Percentiles rank a stretch among this genome's conserved stretches.
phyloP scores from a whole-genome alignment of 2,888 invertebrate species.

The Agrochola litura region DNA sequence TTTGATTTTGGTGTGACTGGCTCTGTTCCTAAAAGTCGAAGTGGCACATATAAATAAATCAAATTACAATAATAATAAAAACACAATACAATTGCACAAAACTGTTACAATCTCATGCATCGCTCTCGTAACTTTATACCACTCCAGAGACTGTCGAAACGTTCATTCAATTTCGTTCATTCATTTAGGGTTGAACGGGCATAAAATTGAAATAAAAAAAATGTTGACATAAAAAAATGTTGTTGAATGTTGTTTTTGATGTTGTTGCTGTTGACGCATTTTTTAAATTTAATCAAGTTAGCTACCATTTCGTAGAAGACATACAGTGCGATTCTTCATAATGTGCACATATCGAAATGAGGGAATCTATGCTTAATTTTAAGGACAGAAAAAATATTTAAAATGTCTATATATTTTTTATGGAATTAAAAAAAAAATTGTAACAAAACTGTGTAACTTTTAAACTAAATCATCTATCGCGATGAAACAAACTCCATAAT shows the following conservation, averaged over 20 bases:
- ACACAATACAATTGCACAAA: constrained; percentile 28
- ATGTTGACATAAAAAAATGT: too few species aligned
- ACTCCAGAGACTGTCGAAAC: constrained; percentile 41
- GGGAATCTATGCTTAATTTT: too few species aligned
- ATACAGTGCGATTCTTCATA: too few species aligned
- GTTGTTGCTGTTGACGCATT: neutral
- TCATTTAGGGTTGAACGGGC: constrained; percentile 51
- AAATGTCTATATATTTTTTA: too few species aligned
- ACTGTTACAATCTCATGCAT: constrained; percentile 26
- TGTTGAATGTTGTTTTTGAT: too few species aligned
- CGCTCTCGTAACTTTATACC: constrained; percentile 49
- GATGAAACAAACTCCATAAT: too few species aligned
- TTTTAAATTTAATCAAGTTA: neutral
- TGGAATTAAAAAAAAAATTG: too few species aligned
- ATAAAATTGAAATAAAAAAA: neutral
- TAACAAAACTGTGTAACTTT: too few species aligned
- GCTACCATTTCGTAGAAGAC: too few species aligned
- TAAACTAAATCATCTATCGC: too few species aligned
- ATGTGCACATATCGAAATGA: too few species aligned
- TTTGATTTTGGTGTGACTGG: neutral
- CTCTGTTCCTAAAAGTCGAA: neutral
- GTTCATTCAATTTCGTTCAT: constrained; percentile 58
- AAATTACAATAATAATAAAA: constrained; percentile 34
- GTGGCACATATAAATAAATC: neutral
- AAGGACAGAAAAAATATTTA: too few species aligned